These are phyloP conservation scores for Vultur gryphus DNA, from an alignment of 2,797 vertebrate genomes.

Conservation along the genomic window DNA sequence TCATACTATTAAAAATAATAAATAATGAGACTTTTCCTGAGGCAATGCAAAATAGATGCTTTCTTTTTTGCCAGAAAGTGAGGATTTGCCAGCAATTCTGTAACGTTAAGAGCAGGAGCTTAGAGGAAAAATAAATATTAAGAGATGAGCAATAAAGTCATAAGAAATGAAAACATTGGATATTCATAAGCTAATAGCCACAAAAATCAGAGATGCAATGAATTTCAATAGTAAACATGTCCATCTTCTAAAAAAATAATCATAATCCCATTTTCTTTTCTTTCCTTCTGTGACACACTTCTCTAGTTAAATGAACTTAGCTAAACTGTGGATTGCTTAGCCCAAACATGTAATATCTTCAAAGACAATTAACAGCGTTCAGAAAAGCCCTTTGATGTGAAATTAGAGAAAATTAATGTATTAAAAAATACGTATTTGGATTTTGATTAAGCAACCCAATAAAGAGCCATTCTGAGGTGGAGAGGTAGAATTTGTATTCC, in stretches of 20 bases:
- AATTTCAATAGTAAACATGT: slow-evolving; percentile 15
- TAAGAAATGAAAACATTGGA: neutral
- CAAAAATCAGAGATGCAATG: neutral
- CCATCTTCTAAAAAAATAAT: neutral
- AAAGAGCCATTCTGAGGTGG: neutral
- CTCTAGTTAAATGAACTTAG: neutral
- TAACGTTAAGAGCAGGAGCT: neutral
- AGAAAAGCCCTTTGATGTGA: slow-evolving; percentile 29
- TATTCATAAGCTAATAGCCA: slow-evolving; percentile 8
- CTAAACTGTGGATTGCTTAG: neutral
- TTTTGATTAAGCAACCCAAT: neutral
- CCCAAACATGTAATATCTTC: neutral
- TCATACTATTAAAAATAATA: neutral
- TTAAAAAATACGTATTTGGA: neutral
- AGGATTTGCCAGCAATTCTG: neutral
- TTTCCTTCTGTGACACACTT: neutral
- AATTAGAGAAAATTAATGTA: slow-evolving; percentile 9
- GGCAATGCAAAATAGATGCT: neutral
- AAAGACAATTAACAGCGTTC: slow-evolving; percentile 33
- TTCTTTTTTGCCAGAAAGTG: neutral
- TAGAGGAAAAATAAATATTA: neutral
- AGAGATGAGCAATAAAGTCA: neutral
- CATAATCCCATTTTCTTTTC: slow-evolving; percentile 26
- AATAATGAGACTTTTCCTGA: neutral
- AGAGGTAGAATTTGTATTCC: neutral